phyloP scores from a whole-genome alignment of 2,797 vertebrate genomes.

The Acanthurus leucopareius region DNA sequence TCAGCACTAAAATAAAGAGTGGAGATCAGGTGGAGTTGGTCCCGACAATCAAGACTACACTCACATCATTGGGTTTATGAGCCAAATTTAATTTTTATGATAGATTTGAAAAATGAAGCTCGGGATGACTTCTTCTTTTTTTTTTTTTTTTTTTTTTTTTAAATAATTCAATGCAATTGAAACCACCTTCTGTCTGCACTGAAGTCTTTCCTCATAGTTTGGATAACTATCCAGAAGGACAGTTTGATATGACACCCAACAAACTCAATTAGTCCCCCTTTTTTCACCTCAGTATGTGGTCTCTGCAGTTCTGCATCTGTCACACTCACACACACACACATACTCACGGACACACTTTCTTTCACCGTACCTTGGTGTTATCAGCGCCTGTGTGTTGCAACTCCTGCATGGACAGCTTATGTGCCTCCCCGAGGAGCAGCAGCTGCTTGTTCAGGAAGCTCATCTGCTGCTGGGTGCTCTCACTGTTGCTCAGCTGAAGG shows the following conservation, averaged over 20 bases:
- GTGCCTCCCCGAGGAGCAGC: constrained; percentile 96
- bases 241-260: constrained; percentile 46
- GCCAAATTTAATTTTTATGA: no score
- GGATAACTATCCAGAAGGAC: constrained; percentile 10
- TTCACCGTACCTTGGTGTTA: constrained; percentile 89
- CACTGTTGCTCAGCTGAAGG: constrained; percentile 94
- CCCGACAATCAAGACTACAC: no score
- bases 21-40: no score
- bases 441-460: constrained; percentile 98
- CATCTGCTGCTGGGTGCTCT: constrained; percentile 97
- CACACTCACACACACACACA: constrained; percentile 18
- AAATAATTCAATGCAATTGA: background rate
- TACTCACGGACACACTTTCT: constrained; percentile 15
- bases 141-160: no score
- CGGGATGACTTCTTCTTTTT: no score
- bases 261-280: constrained; percentile 65
- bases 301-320: constrained; percentile 26
- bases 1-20: no score
- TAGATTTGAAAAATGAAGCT: no score
- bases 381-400: constrained; percentile 90
- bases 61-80: no score
- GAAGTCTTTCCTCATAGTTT: background rate
- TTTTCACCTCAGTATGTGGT: constrained; percentile 54
- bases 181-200: background rate
- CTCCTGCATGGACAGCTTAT: constrained; percentile 95